Base-by-base conservation (phyloP, 2,113 vertebrate species). In the Ornithorhynchus anatinus region DNA sequence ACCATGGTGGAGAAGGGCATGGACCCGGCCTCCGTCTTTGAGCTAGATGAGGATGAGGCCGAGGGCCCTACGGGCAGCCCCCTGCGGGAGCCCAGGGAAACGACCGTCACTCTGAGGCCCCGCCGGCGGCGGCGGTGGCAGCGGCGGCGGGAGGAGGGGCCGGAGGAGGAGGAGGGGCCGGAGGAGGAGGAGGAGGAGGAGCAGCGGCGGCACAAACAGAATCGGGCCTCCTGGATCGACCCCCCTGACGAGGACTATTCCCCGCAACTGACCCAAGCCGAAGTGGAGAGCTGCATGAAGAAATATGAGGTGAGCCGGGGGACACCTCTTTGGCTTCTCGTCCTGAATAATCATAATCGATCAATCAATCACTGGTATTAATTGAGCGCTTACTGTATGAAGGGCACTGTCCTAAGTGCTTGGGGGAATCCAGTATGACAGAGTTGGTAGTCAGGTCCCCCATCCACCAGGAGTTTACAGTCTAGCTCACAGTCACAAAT, bases 281-380 rank as follows among this genome's bases (percentile, higher is more conserved):
- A 99, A 91, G 92, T 98, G 29, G 98, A 99, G 88, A 99, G 97
- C 93, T 98, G 97, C 84, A 99, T 99, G 97, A 96, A 95, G 90
- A 96, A 94, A 19, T 97, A 97, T 0, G 92, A 96, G 93, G 98
- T 98, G 81, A 92, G 92, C 1, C 0, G 8, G 17, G 25, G 0
- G 1, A 8, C 1, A n/a, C n/a, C n/a, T n/a, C n/a, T n/a, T n/a
- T n/a, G n/a, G n/a, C n/a, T n/a, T n/a, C n/a, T n/a, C n/a, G n/a
- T n/a, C n/a, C n/a, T n/a, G n/a, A n/a, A n/a, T n/a, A n/a, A n/a
- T n/a, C n/a, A n/a, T n/a, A n/a, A n/a, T n/a, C n/a, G n/a, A n/a
- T n/a, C n/a, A n/a, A n/a, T n/a, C n/a, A n/a, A n/a, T n/a, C n/a
- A n/a, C n/a, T n/a, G n/a, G n/a, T n/a, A n/a, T n/a, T n/a, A n/a